phyloP scores from a whole-genome alignment of 2,113 vertebrate species.

The Rhinichthys klamathensis region DNA sequence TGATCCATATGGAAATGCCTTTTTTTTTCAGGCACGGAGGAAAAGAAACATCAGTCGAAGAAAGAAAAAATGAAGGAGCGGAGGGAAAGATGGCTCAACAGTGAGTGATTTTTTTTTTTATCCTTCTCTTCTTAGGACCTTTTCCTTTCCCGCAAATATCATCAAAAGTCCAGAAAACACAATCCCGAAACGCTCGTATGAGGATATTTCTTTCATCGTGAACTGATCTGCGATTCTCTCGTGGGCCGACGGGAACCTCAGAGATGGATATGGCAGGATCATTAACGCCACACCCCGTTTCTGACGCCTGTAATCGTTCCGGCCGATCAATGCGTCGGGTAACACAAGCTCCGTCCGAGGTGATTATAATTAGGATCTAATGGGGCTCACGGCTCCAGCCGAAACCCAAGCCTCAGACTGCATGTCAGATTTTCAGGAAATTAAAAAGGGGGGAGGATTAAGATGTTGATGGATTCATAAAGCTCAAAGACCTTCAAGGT shows the following conservation, averaged over 20 bases:
- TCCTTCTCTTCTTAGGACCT: too few relatives aligned
- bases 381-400: slow-evolving; percentile 59
- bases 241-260: neutral
- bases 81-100: slow-evolving; percentile 87
- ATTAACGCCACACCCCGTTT: slow-evolving; percentile 4
- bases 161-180: neutral
- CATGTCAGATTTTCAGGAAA: slow-evolving; percentile 54
- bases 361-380: slow-evolving; percentile 76
- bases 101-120: slow-evolving; percentile 74
- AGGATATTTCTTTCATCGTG: neutral
- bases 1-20: neutral
- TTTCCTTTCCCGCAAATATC: neutral
- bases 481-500: neutral
- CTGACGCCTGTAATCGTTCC: slow-evolving; percentile 13
- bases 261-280: slow-evolving; percentile 16
- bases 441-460: slow-evolving; percentile 40
- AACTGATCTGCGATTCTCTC: neutral
- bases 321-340: slow-evolving; percentile 67
- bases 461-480: neutral
- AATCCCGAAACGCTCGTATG: neutral
- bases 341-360: slow-evolving; percentile 68
- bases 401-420: slow-evolving; percentile 60
- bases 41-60: slow-evolving; percentile 80
- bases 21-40: slow-evolving; percentile 68
- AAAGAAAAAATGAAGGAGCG: slow-evolving; percentile 91